Percentiles rank a stretch among this genome's conserved stretches.
Conservation (phyloP, 2,113 vertebrate species). For the Silurus meridionalis region DNA sequence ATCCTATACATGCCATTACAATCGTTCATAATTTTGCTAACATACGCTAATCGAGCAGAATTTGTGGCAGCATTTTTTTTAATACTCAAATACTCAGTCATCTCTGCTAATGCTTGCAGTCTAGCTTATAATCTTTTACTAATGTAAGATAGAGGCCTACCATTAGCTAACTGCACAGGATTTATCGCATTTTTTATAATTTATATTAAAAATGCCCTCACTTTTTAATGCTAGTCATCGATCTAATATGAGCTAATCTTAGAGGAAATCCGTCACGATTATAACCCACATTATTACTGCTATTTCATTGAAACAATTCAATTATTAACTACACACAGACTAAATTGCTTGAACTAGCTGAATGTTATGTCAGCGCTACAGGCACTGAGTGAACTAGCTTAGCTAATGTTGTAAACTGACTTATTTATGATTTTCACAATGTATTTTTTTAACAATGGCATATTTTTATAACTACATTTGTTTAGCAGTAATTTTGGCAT, state of each 20-base stretch:
- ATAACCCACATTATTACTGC: neutral
- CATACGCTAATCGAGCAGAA: neutral
- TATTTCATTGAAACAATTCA: neutral
- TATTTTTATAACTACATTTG: neutral
- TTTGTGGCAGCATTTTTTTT: no score
- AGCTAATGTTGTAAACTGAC: neutral
- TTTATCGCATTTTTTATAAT: neutral
- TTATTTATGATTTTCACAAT: neutral
- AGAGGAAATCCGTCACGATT: neutral
- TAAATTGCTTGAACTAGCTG: neutral
- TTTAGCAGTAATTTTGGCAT: neutral
- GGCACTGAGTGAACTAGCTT: neutral
- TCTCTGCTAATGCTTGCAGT: neutral
- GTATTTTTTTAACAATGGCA: neutral
- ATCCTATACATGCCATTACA: neutral
- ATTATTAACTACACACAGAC: neutral
- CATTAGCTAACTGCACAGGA: neutral
- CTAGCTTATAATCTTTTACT: neutral
- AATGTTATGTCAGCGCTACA: neutral
- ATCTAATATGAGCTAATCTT: neutral
- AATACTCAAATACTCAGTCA: neutral
- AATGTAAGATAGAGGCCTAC: neutral
- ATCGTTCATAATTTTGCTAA: neutral
- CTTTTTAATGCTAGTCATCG: neutral
- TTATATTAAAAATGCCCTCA: neutral